Conservation (phyloP, 1,140 invertebrate genomes). For the Thaumetopoea pityocampa region DNA sequence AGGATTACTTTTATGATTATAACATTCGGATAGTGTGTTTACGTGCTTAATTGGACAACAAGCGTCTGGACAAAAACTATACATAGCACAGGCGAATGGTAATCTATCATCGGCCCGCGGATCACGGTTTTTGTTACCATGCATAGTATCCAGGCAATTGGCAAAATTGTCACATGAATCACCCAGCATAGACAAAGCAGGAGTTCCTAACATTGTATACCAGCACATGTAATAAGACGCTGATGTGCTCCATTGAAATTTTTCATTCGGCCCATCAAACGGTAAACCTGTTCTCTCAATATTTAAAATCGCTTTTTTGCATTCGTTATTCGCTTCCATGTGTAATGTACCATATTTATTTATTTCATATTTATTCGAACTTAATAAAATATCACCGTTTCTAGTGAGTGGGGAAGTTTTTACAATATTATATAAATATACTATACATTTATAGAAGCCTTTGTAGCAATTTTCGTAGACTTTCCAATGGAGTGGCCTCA, state of each 20-base stretch:
- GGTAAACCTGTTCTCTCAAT: constrained; percentile 69
- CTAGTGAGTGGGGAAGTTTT: constrained; percentile 52
- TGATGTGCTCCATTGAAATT: constrained; percentile 78
- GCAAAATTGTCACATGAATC: constrained; percentile 80
- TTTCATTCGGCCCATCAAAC: constrained; percentile 76
- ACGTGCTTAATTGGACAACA: constrained; percentile 77
- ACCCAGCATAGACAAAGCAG: constrained; percentile 70
- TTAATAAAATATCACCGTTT: constrained; percentile 69
- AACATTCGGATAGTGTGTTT: constrained; percentile 24
- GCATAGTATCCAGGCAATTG: constrained; percentile 69
- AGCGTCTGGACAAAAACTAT: constrained; percentile 82
- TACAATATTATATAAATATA: constrained; percentile 73
- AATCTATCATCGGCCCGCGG: constrained; percentile 74
- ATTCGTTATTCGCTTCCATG: constrained; percentile 65
- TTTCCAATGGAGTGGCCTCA: constrained; percentile 79
- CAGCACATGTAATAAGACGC: constrained; percentile 82
- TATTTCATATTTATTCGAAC: constrained; percentile 58
- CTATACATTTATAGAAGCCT: constrained; percentile 75
- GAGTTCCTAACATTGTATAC: constrained; percentile 77
- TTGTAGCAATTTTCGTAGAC: constrained; percentile 76
- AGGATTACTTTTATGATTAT: constrained; percentile 19
- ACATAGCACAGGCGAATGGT: constrained; percentile 78
- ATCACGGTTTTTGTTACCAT: constrained; percentile 70
- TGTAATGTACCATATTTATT: constrained; percentile 38
- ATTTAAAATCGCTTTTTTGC: constrained; percentile 52